These are phyloP conservation scores for Lepidostoma basale DNA, from an alignment of 1,140 invertebrate genomes.

Conservation along the genomic window DNA sequence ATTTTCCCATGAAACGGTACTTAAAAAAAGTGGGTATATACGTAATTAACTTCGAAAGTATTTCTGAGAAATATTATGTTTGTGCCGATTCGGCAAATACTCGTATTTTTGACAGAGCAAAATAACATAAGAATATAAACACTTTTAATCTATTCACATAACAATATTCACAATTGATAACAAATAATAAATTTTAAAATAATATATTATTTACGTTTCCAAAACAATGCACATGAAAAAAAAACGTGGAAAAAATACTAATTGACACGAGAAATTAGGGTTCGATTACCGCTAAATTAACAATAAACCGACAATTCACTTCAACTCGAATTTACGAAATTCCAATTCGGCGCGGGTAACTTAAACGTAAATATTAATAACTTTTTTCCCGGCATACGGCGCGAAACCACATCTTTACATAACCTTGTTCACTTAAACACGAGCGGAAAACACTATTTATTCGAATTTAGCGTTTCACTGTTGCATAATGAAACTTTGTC, in stretches of 20 bases:
- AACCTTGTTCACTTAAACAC: conserved; percentile 18
- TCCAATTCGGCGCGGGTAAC: background rate
- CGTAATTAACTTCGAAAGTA: too few relatives aligned
- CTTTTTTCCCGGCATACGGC: conserved; percentile 20
- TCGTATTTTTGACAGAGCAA: too few relatives aligned
- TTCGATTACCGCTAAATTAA: background rate
- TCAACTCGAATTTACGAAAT: background rate
- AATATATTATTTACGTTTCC: background rate
- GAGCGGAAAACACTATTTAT: background rate
- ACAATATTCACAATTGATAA: background rate
- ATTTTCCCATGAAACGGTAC: too few relatives aligned
- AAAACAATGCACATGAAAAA: conserved; percentile 1
- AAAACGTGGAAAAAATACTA: conserved; percentile 4
- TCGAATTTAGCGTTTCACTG: background rate
- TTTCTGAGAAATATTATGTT: too few relatives aligned
- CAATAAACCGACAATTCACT: background rate
- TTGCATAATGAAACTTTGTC: conserved; percentile 22
- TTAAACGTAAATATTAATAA: background rate
- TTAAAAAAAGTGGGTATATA: too few relatives aligned
- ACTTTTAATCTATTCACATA: background rate
- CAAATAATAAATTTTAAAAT: background rate
- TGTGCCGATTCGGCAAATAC: too few relatives aligned
- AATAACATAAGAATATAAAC: too few relatives aligned
- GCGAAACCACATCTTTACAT: conserved; percentile 12
- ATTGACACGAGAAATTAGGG: background rate